phyloP scores from a whole-genome alignment of 1,140 invertebrate genomes.

The Euwallacea fornicatus region DNA sequence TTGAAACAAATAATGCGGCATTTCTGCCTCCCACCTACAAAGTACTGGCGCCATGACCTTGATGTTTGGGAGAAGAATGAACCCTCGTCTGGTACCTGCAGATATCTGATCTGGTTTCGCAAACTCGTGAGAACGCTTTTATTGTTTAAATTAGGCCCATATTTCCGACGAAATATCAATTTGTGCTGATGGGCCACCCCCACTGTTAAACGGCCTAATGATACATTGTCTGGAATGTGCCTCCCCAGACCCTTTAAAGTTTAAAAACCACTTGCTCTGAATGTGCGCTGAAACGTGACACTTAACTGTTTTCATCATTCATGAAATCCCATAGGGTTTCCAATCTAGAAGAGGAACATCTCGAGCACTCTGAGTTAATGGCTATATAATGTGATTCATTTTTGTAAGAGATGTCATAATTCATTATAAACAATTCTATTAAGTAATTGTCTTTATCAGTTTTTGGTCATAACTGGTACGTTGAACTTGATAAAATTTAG shows the following conservation, averaged over 20 bases:
- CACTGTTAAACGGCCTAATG: neutral
- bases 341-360: constrained; percentile 15
- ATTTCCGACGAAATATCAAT: constrained; percentile 20
- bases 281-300: constrained; percentile 3
- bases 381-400: constrained; percentile 6
- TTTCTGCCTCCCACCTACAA: constrained; percentile 1
- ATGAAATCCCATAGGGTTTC: constrained; percentile 13
- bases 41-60: constrained; percentile 14
- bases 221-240: no score
- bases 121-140: constrained; percentile 27
- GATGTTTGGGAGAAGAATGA: constrained; percentile 19
- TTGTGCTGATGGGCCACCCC: constrained; percentile 7
- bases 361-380: constrained; percentile 12
- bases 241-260: constrained; percentile 1
- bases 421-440: no score
- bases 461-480: neutral
- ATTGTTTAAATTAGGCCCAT: constrained; percentile 21
- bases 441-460: no score
- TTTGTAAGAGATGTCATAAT: neutral
- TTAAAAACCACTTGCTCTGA: constrained; percentile 4
- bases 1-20: neutral
- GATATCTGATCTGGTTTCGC: constrained; percentile 24
- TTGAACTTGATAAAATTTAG: neutral
- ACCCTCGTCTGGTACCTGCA: constrained; percentile 30
- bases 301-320: constrained; percentile 2